Base-by-base conservation (phyloP, 2,888 invertebrate species). In the Oxyscelio sp. region DNA sequence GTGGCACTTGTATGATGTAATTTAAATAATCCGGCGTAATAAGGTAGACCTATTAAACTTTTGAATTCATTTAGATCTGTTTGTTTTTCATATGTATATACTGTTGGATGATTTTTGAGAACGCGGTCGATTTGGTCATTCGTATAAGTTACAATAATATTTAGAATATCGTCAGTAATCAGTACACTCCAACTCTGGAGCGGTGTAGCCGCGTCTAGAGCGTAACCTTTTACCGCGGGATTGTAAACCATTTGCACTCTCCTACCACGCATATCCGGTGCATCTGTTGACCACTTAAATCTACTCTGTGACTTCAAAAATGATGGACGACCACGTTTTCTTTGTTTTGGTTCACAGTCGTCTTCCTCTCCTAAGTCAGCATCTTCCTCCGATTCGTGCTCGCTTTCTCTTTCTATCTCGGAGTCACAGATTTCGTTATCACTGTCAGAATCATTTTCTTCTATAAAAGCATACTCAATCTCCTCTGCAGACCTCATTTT, bases 141-240 rank as follows among this genome's bases (percentile, higher is more conserved):
- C 4, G 86, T 86, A 43, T 65, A 52, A 19, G 66, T 34, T 22
- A 86, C 68, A 24, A 86, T 85, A 9, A 83, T 71, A 0, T 82
- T 52, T 11, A 82, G 40, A 15, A 85, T 74, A 40, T 82, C 52
- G 11, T 56, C 54, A 3, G 68, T 48, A 31, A 82, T 74, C 15
- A 82, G 31, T 5, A 59, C 48, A 6, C 66, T 66, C 68, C 86
- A 84, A 50, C 77, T 68, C 38, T 79, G 52, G 2, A 13, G 8
- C 2, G 75, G 22, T 24, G 13, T 78, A 24, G 27, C 11, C 9
- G 34, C 66, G 59, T 85, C 58, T 9, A 38, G 17, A 11, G 83
- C 80, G 38, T 34, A 34, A 24, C 74, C 70, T 43, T 56, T 70
- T 6, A 78, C 73, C 4, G 65, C 11, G n/a, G 27, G 19, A 8